These are phyloP conservation scores for Chionis minor DNA, from an alignment of 2,113 vertebrate species.

Conservation along the genomic window DNA sequence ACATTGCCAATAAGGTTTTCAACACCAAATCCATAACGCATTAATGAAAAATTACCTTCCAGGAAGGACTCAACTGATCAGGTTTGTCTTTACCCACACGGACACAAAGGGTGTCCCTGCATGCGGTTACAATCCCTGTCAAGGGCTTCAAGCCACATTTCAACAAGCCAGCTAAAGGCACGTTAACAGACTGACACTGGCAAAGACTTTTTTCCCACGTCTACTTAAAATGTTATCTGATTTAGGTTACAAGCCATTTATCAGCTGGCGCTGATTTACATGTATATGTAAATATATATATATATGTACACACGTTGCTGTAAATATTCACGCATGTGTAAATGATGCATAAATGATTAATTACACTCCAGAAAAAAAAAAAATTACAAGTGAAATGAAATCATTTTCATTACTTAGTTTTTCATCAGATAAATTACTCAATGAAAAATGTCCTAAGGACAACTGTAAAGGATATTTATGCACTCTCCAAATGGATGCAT, in stretches of 20 bases:
- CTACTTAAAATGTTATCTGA: neutral
- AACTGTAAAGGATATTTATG: neutral
- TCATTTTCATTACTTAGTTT: neutral
- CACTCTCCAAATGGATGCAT: neutral
- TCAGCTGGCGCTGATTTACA: neutral
- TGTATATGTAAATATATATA: neutral
- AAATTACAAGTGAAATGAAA: neutral
- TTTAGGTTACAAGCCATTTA: conserved; percentile 25
- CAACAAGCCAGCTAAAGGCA: neutral
- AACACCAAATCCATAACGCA: neutral
- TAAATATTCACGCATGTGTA: neutral
- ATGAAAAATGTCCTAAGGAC: neutral
- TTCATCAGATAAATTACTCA: neutral
- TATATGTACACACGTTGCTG: accelerated
- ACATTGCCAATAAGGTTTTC: neutral
- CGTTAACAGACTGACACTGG: neutral
- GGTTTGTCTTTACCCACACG: conserved; percentile 17
- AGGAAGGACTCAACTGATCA: conserved; percentile 32
- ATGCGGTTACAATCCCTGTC: neutral
- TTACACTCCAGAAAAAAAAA: neutral
- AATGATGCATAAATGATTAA: neutral
- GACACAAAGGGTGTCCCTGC: neutral
- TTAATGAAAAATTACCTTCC: conserved; percentile 16
- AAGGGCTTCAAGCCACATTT: conserved; percentile 37
- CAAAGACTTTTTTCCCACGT: neutral